Base-by-base conservation (phyloP, 2,797 vertebrate genomes). In the Premnoplex brunnescens region DNA sequence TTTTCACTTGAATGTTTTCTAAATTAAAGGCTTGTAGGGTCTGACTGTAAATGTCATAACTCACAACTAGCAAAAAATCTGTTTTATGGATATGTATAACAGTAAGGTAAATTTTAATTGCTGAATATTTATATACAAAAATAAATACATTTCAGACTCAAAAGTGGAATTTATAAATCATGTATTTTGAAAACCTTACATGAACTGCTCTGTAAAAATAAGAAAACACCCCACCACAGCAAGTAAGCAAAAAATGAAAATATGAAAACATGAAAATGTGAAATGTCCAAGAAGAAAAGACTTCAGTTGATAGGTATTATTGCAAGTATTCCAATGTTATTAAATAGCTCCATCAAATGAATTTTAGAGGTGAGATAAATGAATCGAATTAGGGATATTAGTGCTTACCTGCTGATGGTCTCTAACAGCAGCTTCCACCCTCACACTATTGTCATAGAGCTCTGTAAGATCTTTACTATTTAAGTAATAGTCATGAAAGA, bases 381-480 rank as follows among this genome's bases (percentile, higher is more conserved):
- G 0, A 91, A 76, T 6, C 17, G 7, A 88, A 73, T 49, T 8
- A 55, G 36, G 64, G 13, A 55, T 59, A 85, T 34, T 55, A 78
- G 13, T n/a, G 49, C 21, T 88, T 98, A 99, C 98, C 98, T 99
- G 96, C 55, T 96, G 98, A 91, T 97, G 98, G 88, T 98, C 97
- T 90, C 93, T 91, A 83, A 98, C 17, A 15, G 92, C 95, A 85
- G 73, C 52, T 82, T 98, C 96, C 28, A 94, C 66, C 7, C 74
- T 95, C 85, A 98, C 97, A 90, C 88, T 98, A 87, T 95, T 76
- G n/a, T 96, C 94, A 80, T 93, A 97, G 37, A 89, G 72, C 69
- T 91, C 88, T 77, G 94, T 95, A 23, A 97, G 97, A 32, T 98
- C 94, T 95, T 97, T 98, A 96, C 95, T 96, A 34, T 89, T 88